phyloP scores from a whole-genome alignment of 2,113 vertebrate genomes.

The Picathartes gymnocephalus region DNA sequence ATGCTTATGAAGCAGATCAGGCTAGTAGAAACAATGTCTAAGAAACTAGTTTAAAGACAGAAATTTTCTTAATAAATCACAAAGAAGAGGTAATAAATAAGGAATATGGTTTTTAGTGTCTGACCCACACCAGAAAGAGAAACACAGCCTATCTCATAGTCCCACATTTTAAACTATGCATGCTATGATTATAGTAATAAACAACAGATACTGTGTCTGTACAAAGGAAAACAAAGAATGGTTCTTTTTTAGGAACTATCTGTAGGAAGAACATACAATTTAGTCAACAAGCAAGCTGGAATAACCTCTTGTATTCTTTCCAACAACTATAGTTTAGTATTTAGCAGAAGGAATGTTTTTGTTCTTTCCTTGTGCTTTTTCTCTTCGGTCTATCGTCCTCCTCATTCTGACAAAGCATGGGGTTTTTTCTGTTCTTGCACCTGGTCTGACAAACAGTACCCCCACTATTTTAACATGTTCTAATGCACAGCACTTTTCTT shows the following conservation, averaged over 20 bases:
- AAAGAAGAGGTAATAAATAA: slow-evolving; percentile 60
- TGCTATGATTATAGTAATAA: slow-evolving; percentile 51
- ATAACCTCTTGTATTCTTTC: slow-evolving; percentile 66
- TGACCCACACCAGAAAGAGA: slow-evolving; percentile 15
- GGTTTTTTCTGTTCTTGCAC: slow-evolving; percentile 53
- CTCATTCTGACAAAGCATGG: not conserved
- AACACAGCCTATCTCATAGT: slow-evolving; percentile 43
- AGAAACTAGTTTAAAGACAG: slow-evolving; percentile 24
- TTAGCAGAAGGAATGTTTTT: slow-evolving; percentile 54
- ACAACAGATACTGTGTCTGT: slow-evolving; percentile 69
- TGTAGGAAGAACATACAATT: slow-evolving; percentile 75
- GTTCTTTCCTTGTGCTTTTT: slow-evolving; percentile 21
- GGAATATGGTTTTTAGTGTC: not conserved
- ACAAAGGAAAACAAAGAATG: slow-evolving; percentile 55
- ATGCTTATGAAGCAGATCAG: slow-evolving; percentile 3
- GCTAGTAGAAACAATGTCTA: not conserved
- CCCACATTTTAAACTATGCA: slow-evolving; percentile 72
- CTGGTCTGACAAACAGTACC: slow-evolving; percentile 59
- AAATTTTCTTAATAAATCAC: slow-evolving; percentile 43
- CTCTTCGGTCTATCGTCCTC: not conserved
- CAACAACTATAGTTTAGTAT: slow-evolving; percentile 26
- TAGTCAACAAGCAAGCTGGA: slow-evolving; percentile 65
- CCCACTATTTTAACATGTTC: slow-evolving; percentile 16
- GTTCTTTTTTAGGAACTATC: slow-evolving; percentile 68
- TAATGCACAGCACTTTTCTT: not conserved